These are phyloP conservation scores for Lepus townsendii DNA, from an alignment of 2,797 vertebrate genomes.

Conservation along the genomic window DNA sequence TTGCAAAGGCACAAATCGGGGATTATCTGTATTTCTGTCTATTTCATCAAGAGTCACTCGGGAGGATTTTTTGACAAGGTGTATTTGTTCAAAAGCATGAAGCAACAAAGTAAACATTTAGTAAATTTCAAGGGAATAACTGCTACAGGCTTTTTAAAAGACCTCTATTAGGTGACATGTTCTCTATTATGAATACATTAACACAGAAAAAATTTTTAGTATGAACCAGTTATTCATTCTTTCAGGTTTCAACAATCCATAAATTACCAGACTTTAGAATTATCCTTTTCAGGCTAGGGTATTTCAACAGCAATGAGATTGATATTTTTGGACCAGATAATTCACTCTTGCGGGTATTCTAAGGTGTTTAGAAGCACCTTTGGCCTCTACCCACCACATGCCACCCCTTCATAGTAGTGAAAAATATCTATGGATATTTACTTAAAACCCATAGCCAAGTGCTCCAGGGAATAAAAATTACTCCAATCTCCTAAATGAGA, in stretches of 20 bases:
- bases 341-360: background rate
- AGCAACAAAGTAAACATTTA: slow-evolving; percentile 36
- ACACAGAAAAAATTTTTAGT: slow-evolving; percentile 1
- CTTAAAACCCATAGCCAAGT: background rate
- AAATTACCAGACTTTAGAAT: background rate
- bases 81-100: slow-evolving; percentile 30
- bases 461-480: background rate
- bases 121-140: background rate
- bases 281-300: background rate
- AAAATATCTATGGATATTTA: background rate
- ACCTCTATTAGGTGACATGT: background rate
- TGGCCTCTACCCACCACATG: background rate
- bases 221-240: background rate
- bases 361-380: no score
- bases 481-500: background rate
- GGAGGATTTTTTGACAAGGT: background rate
- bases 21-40: slow-evolving; percentile 32
- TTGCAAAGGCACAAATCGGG: slow-evolving; percentile 36
- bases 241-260: background rate
- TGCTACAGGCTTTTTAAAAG: background rate
- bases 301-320: background rate
- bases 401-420: background rate
- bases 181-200: background rate
- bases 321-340: background rate
- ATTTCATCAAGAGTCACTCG: slow-evolving; percentile 17